Evolutionary conservation across 2,888 invertebrate genomes (phyloP).

Genomic region (Coecobrya sp.): DNA sequence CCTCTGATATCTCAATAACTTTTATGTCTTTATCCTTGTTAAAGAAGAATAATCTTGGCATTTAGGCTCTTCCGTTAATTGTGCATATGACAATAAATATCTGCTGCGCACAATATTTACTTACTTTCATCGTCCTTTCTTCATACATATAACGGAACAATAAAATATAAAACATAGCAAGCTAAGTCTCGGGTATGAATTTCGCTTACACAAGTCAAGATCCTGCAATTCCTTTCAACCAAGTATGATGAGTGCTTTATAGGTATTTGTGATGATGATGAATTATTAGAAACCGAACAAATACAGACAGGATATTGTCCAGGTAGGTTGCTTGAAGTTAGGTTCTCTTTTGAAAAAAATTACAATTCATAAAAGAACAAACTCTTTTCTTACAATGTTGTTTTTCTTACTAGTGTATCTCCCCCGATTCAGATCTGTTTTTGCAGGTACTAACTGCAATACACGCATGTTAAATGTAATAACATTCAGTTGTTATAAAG

Average conservation of each 20-base stretch:
- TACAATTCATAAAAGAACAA: not conserved
- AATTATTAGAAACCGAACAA: not conserved
- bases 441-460: not conserved
- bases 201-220: constrained; percentile 3
- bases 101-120: constrained; percentile 13
- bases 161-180: not conserved
- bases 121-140: not conserved
- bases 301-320: not conserved
- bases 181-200: not conserved
- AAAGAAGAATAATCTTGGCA: constrained; percentile 33
- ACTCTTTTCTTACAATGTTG: constrained; percentile 18
- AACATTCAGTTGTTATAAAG: constrained; percentile 21
- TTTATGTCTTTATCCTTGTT: constrained; percentile 62
- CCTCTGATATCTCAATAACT: constrained; percentile 55
- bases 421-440: not conserved
- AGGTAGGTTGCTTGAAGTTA: not conserved
- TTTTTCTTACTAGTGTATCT: not conserved
- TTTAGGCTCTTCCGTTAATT: constrained; percentile 9
- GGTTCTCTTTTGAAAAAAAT: not conserved
- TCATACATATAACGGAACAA: not conserved
- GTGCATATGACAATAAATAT: not conserved
- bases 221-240: not conserved
- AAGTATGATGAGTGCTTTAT: not conserved
- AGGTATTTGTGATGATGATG: not conserved
- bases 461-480: not conserved